These are phyloP conservation scores for Camponotus vicinus DNA, from an alignment of 1,140 invertebrate genomes.

Conservation along the genomic window DNA sequence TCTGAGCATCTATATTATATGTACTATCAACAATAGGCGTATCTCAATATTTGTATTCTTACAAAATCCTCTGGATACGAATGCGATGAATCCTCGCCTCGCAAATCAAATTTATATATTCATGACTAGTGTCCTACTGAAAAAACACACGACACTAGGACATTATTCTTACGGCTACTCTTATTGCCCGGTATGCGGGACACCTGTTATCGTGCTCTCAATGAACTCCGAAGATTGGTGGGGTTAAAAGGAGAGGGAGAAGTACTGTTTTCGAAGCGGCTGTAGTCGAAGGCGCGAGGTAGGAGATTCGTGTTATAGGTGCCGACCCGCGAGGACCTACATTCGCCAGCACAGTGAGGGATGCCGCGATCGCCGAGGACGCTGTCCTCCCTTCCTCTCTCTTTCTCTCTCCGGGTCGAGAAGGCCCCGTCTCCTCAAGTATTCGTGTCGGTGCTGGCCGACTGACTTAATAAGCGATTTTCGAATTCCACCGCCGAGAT, in stretches of 20 bases:
- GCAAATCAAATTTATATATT: slow-evolving; percentile 6
- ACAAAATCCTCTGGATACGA: not conserved
- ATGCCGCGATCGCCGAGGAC: slow-evolving; percentile 48
- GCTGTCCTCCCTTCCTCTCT: slow-evolving; percentile 24
- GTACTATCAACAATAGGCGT: not conserved
- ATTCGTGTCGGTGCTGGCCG: slow-evolving; percentile 68
- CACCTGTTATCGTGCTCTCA: slow-evolving; percentile 70
- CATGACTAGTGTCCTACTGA: not conserved
- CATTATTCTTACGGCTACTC: not conserved
- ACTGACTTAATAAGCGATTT: slow-evolving; percentile 63
- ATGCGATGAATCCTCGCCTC: not conserved
- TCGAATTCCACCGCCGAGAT: slow-evolving; percentile 71
- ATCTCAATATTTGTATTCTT: not conserved
- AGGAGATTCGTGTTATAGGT: slow-evolving; percentile 81
- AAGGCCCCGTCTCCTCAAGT: slow-evolving; percentile 54
- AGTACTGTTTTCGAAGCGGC: slow-evolving; percentile 69
- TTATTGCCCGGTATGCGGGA: slow-evolving; percentile 65
- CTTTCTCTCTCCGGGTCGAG: slow-evolving; percentile 27
- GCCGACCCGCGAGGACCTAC: slow-evolving; percentile 82
- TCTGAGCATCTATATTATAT: not conserved
- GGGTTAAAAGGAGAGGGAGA: slow-evolving; percentile 52
- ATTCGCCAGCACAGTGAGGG: slow-evolving; percentile 74
- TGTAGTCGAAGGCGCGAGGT: slow-evolving; percentile 68
- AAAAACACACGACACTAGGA: slow-evolving; percentile 14
- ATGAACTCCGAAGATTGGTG: slow-evolving; percentile 65